Conservation (phyloP, 1,140 invertebrate species). For the Agrilus planipennis region DNA sequence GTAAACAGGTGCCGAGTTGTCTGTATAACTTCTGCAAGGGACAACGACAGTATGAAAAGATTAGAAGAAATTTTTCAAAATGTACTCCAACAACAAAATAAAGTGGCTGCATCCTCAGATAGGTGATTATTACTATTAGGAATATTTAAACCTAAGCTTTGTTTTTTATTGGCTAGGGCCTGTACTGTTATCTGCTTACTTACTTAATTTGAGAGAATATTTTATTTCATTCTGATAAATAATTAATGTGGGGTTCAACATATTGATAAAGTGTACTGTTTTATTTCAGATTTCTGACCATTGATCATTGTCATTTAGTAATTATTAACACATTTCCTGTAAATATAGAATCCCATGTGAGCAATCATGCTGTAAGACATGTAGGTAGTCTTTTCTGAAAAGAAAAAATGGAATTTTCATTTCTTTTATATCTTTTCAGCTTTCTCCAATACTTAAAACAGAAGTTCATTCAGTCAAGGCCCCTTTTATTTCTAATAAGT, state of each 20-base stretch:
- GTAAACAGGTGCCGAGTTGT: slow-evolving; percentile 66
- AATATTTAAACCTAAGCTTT: too few relatives aligned
- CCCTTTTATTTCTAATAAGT: slow-evolving; percentile 46
- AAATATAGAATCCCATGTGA: slow-evolving; percentile 60
- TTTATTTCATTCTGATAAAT: too few relatives aligned
- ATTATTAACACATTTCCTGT: slow-evolving; percentile 79
- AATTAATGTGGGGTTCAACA: too few relatives aligned
- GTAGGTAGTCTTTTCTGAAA: too few relatives aligned
- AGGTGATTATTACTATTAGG: slow-evolving; percentile 35
- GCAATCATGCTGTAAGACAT: slow-evolving; percentile 50
- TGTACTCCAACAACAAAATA: slow-evolving; percentile 68
- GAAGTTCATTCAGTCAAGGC: slow-evolving; percentile 62
- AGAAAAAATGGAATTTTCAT: slow-evolving; percentile 16
- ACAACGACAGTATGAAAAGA: slow-evolving; percentile 70
- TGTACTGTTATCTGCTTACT: too few relatives aligned
- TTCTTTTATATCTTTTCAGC: slow-evolving; percentile 30
- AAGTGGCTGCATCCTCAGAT: slow-evolving; percentile 48
- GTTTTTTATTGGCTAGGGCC: too few relatives aligned
- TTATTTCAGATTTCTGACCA: slow-evolving; percentile 51
- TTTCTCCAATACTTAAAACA: slow-evolving; percentile 50
- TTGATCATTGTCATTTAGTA: slow-evolving; percentile 80
- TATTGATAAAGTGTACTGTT: too few relatives aligned
- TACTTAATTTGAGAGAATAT: too few relatives aligned
- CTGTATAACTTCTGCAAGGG: slow-evolving; percentile 75
- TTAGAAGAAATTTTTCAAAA: slow-evolving; percentile 76